Percentiles rank a stretch among this genome's conserved stretches.
Conservation (phyloP, 1,140 invertebrate genomes). For the Hormaphis cornu region DNA sequence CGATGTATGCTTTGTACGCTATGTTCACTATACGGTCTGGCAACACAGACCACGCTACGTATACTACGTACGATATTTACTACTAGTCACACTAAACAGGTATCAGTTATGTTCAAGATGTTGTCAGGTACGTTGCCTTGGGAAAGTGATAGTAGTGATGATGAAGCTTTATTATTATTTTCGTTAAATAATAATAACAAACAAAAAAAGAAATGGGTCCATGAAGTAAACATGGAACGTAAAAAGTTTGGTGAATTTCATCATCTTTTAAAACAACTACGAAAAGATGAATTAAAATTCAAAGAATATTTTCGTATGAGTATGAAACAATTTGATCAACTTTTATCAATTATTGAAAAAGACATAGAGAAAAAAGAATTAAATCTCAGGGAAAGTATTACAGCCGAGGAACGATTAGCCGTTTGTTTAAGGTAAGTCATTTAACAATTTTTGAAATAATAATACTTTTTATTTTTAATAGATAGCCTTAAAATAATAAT, state of each 20-base stretch:
- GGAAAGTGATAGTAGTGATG: conserved; percentile 1
- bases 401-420: not conserved
- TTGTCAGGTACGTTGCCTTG: not conserved
- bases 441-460: not conserved
- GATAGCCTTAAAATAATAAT: not conserved
- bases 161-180: not conserved
- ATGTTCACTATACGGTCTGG: no score
- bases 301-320: conserved; percentile 11
- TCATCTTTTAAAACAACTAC: conserved; percentile 6
- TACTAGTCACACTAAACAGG: not conserved
- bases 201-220: not conserved
- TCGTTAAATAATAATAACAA: conserved; percentile 3
- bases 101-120: not conserved
- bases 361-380: not conserved
- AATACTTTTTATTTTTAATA: not conserved
- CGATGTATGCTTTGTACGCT: no score
- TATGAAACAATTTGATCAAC: conserved; percentile 11
- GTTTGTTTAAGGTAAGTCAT: not conserved
- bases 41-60: no score
- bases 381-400: not conserved
- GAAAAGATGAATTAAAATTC: conserved; percentile 6
- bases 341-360: conserved; percentile 12
- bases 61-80: no score
- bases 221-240: conserved; percentile 6
- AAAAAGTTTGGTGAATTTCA: not conserved